Percentiles rank a stretch among this genome's conserved stretches.
Evolutionary conservation across 2,113 vertebrate species (phyloP).

Genomic region (Mellivora capensis): DNA sequence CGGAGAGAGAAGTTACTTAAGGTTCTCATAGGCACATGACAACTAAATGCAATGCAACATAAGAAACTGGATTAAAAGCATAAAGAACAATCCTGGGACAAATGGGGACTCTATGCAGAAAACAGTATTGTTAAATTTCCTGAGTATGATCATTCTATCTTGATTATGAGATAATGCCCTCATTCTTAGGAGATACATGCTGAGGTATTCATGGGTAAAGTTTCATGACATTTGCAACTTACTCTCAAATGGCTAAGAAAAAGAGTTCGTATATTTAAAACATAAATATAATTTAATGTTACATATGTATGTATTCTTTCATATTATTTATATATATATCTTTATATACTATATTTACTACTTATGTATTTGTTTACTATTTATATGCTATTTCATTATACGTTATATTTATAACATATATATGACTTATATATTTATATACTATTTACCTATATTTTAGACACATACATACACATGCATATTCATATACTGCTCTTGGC

Average conservation of each 20-base stretch:
- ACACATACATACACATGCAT: background rate
- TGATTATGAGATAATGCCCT: background rate
- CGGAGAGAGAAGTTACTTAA: constrained; percentile 18
- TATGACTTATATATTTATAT: background rate
- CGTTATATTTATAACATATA: background rate
- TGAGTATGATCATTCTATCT: background rate
- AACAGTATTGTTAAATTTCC: background rate
- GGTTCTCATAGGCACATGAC: background rate
- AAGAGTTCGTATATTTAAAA: background rate
- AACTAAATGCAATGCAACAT: background rate
- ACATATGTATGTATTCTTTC: background rate
- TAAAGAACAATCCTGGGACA: background rate
- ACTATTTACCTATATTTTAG: background rate
- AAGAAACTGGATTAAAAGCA: background rate
- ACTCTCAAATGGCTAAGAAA: background rate
- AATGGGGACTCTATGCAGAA: background rate
- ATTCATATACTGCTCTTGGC: background rate
- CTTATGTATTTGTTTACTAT: background rate
- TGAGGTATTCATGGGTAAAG: background rate
- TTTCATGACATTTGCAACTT: background rate
- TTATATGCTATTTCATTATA: background rate
- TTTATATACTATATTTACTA: background rate
- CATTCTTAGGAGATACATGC: background rate
- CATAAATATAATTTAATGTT: background rate
- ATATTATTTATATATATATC: background rate